Base-by-base conservation (phyloP, 2,113 vertebrate species). In the Poecilia latipinna region DNA sequence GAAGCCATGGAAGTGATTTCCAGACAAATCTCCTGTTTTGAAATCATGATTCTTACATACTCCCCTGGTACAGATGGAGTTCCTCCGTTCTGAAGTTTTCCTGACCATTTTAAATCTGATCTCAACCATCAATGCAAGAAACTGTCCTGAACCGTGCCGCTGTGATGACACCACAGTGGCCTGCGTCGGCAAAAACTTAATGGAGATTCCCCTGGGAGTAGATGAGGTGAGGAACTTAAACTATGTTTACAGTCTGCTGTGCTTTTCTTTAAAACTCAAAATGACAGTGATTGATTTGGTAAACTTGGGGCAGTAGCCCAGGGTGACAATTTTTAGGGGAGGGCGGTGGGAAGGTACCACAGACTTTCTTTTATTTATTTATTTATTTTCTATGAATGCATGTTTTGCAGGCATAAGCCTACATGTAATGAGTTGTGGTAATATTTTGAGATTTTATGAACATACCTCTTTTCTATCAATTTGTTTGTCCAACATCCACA, bases 161-260 rank as follows among this genome's bases (percentile, higher is more conserved):
- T 99, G 98, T 0, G 96, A 99, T 89, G 91, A 90, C 77, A 77
- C 95, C 83, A 92, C 93, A 0, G 94, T 96, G 0, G 67, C 91
- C 70, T 98, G 97, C 78, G 73, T 93, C n/a, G 85, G 94, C 1
- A 95, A 96, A 90, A 97, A 95, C 86, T 83, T 98, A 17, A 96
- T 85, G 0, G 87, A 93, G 61, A 70, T 97, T 78, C 97, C 97
- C 0, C 1, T 42, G 1, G 57, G 89, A 61, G 74, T 97, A 67
- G 95, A 96, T 0, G 94, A 98, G 97, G 98, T 99, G 80, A 88
- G 88, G 48, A 76, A 68, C 44, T 75, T 32, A 75, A 39, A 57
- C 12, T 33, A 4, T 60, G 10, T 22, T 7, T 12, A 12, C 11
- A 19, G 8, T 24, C 48, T 48, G 26, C 29, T 32, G 48, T 33